Evolutionary conservation across 2,113 vertebrate species (phyloP), one percentile per base, ranked within the genome.

Genomic region (Pholis gunnellus): DNA sequence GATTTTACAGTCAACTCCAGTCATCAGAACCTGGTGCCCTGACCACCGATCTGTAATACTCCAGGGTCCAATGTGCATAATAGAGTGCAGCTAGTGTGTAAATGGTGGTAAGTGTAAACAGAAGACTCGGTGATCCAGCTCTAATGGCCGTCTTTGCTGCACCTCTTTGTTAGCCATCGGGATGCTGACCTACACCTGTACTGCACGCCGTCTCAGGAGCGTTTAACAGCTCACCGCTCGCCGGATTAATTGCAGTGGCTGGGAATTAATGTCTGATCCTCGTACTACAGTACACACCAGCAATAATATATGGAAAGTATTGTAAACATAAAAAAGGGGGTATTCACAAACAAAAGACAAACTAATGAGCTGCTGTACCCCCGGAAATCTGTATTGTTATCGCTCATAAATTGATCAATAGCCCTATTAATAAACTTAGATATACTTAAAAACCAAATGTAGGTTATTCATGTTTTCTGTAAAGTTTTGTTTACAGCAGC

Each of bases 1-100:
- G 85, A 93, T 89, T 91, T 92, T 86, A 83, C 80, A 87, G 88
- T 88, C 74, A 74, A 40, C 67, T 68, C 83, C 38, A 65, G 83
- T 81, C 80, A 74, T 83, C 80, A 88, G 67, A 84, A 81, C 86
- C 87, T 20, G 54, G 44, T 54, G 75, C 71, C 66, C 72, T 42
- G 27, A 52, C 75, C 89, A 68, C 67, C 68, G 9, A 84, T 87
- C 83, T 83, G 83, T 42, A 74, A 74, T 81, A 52, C 87, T 76
- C 87, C 44, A 8, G 78, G 84, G 80, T 81, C 71, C 67, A 48
- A 17, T 56, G 82, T 4, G 22, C 68, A 68, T 88, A 89, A 89
- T 87, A 36, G 83, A 86, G 85, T 84, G 78, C 82, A 82, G 85
- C 78, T 38, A 67, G 82, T 87, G 86, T 66, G 67, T 90, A 90